Evolutionary conservation across 2,113 vertebrate genomes (phyloP).

Genomic region (Pimephales promelas): DNA sequence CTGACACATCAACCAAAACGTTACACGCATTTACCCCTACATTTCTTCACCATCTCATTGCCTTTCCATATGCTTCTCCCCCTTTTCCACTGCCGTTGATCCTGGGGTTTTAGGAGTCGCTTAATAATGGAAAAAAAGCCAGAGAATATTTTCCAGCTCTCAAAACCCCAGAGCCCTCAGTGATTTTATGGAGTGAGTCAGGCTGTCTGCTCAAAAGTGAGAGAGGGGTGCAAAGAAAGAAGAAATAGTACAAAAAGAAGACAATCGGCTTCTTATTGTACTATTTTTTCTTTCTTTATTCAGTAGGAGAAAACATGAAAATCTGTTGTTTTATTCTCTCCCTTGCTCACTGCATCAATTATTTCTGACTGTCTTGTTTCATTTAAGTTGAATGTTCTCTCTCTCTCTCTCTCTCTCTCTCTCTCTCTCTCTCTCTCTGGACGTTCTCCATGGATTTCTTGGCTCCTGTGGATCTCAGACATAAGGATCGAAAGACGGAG

Average conservation of each 20-base stretch:
- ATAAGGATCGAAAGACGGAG: background rate
- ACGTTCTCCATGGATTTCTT: conserved; percentile 8
- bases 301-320: conserved; percentile 15
- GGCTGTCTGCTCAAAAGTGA: conserved; percentile 35
- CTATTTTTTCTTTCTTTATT: no score
- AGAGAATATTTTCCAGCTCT: conserved; percentile 48
- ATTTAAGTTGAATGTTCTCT: background rate
- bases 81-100: conserved; percentile 41
- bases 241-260: background rate
- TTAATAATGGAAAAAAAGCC: conserved; percentile 41
- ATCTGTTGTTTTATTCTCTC: conserved; percentile 22
- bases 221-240: conserved; percentile 2
- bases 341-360: background rate
- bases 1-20: background rate
- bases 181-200: conserved; percentile 47
- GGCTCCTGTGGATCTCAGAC: background rate
- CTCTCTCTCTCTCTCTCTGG: background rate
- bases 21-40: background rate
- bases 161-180: conserved; percentile 41
- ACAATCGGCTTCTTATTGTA: no score
- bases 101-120: conserved; percentile 26
- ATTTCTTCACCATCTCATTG: conserved; percentile 8
- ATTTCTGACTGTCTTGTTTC: background rate
- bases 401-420: background rate
- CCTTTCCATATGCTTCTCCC: conserved; percentile 34